Percentiles rank a stretch among this genome's conserved stretches.
phyloP scores from a whole-genome alignment of 2,113 vertebrate species.

The Hassar affinis region DNA sequence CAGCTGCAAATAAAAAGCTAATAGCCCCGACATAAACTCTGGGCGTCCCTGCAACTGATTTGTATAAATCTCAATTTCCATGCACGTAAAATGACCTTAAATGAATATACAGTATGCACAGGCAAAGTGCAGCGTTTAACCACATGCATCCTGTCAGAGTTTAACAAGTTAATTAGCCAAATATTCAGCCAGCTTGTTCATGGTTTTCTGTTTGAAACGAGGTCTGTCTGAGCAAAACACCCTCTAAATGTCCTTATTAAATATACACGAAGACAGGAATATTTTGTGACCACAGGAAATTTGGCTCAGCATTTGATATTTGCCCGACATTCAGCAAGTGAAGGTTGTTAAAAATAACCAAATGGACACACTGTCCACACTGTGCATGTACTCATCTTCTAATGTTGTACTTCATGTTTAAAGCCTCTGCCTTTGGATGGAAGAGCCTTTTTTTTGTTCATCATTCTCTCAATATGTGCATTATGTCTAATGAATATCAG shows the following conservation, averaged over 20 bases:
- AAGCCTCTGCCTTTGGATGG: neutral
- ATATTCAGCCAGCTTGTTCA: neutral
- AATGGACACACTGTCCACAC: neutral
- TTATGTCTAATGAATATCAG: neutral
- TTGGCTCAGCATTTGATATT: slow-evolving; percentile 16
- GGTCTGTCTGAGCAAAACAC: neutral
- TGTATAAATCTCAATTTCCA: neutral
- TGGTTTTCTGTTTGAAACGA: neutral
- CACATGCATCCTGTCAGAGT: neutral
- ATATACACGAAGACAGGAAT: slow-evolving; percentile 15
- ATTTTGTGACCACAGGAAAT: slow-evolving; percentile 14
- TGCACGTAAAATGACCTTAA: no score
- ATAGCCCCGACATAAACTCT: neutral
- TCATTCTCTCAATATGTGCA: neutral
- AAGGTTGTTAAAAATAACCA: slow-evolving; percentile 12
- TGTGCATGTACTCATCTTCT: neutral
- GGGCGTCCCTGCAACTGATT: neutral
- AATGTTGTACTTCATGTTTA: neutral
- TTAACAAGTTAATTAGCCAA: neutral
- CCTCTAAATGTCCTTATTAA: slow-evolving; percentile 16
- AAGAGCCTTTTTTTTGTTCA: neutral
- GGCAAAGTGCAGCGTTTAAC: neutral
- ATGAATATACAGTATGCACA: no score
- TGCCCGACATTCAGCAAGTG: neutral
- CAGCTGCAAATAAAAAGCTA: neutral